These are phyloP conservation scores for Apoderus coryli DNA, from an alignment of 2,888 invertebrate species.

Conservation along the genomic window DNA sequence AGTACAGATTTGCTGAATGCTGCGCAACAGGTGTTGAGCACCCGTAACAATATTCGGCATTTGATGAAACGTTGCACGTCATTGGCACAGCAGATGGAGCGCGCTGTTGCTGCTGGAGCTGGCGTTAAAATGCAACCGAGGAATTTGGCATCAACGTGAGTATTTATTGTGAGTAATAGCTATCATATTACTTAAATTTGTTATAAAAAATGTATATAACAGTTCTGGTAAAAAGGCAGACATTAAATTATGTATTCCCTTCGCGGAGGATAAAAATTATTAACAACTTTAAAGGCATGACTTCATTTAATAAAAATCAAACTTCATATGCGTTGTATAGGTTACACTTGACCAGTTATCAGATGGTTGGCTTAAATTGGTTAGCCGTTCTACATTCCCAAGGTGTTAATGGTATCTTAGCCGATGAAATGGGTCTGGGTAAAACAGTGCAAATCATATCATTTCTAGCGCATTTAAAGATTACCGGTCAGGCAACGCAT, in stretches of 20 bases:
- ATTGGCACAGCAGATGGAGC: slow-evolving; percentile 64
- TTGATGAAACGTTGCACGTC: slow-evolving; percentile 78
- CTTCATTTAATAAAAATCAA: too few species aligned
- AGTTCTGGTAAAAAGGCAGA: too few species aligned
- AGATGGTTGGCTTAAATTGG: slow-evolving; percentile 87
- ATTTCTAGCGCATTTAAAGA: slow-evolving; percentile 78
- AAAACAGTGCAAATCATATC: slow-evolving; percentile 92
- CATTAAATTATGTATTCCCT: too few species aligned
- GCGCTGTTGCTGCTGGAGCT: slow-evolving; percentile 62
- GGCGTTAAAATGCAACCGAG: slow-evolving; percentile 63
- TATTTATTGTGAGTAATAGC: slow-evolving; percentile 9
- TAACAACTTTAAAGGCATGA: too few species aligned
- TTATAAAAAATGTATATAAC: too few species aligned
- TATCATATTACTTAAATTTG: too few species aligned
- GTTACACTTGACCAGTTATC: slow-evolving; percentile 69
- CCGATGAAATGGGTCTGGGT: slow-evolving; percentile 95
- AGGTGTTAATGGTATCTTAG: slow-evolving; percentile 84
- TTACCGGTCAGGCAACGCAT: slow-evolving; percentile 53
- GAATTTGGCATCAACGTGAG: slow-evolving; percentile 47
- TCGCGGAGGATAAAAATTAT: too few species aligned
- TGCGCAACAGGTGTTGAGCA: slow-evolving; percentile 52
- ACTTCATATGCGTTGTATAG: slow-evolving; percentile 34
- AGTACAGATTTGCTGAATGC: slow-evolving; percentile 68
- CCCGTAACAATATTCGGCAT: slow-evolving; percentile 59
- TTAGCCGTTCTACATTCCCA: slow-evolving; percentile 76